Base-by-base conservation (phyloP, 2,113 vertebrate species). In the Hassar affinis region DNA sequence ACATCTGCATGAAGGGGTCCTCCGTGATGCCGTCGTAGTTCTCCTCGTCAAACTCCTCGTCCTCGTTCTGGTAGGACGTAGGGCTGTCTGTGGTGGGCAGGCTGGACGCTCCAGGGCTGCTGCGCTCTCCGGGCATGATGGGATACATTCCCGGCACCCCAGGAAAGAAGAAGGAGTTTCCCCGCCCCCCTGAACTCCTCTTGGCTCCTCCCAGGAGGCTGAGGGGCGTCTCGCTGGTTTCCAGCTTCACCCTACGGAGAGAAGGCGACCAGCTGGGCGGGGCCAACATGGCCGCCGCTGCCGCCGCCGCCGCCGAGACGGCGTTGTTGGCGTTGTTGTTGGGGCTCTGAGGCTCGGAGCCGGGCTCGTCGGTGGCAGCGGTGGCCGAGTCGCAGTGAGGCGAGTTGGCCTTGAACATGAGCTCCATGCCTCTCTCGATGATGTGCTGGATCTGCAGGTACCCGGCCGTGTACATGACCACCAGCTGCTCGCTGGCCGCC, bases 361-460 rank as follows among this genome's bases (percentile, higher is more conserved):
- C 93, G n/a, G 96, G 91, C 84, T 99, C 98, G 89, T 99, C 98
- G 1, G 95, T 93, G 90, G 95, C 92, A n/a, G 97, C 92, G 4
- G 97, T 99, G 90, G 98, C 97, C 10, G 98, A 99, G 95, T 99
- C 98, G 87, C 98, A 99, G 93, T 97, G 98, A 12, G 98, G 98
- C 0, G 98, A 99, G 94, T 96, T 99, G 72, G 97, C 98, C 92
- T 99, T 99, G 91, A 98, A 98, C 96, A 98, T 96, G 87, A 99
- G 95, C 93, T 99, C 98, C 62, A 98, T 99, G 69, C 98, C 97
- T 18, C 95, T 94, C 94, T 99, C 98, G 86, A 99, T 96, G 56
- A 99, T 99, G 93, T 98, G 97, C 93, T 99, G 98, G 93, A 99
- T 98, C 92, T 99, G 98, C 89, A 99, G 96, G 94, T 99, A 99